Conservation (phyloP, 2,888 invertebrate species). For the Coronaproctus castanopsis region DNA sequence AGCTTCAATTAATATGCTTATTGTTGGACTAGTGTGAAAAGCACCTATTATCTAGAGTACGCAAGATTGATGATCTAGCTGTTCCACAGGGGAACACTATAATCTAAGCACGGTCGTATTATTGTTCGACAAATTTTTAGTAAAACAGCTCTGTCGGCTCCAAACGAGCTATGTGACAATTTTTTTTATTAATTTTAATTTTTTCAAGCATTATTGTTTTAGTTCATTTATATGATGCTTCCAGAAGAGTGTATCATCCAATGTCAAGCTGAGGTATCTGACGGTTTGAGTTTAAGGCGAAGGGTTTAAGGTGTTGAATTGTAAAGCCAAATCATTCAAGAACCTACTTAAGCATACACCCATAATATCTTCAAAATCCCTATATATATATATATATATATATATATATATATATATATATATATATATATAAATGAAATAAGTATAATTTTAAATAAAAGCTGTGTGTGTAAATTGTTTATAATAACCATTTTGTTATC, state of each 20-base stretch:
- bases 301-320: too few relatives aligned
- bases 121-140: neutral
- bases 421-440: too few relatives aligned
- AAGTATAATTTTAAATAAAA: too few relatives aligned
- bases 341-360: too few relatives aligned
- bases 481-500: too few relatives aligned
- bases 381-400: too few relatives aligned
- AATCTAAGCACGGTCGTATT: conserved; percentile 7
- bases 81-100: neutral
- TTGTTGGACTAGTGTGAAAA: neutral
- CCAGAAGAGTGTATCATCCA: neutral
- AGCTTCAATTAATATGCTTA: neutral
- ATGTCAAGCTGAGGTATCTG: neutral
- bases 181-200: neutral
- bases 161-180: neutral
- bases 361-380: too few relatives aligned
- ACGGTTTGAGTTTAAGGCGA: neutral
- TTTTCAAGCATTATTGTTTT: neutral
- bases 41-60: neutral
- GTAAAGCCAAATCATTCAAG: too few relatives aligned
- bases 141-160: neutral
- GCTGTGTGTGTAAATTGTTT: too few relatives aligned
- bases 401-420: too few relatives aligned
- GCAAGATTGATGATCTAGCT: neutral
- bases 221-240: neutral